Conservation (phyloP, 2,888 invertebrate species). For the Liposcelis brunnea region DNA sequence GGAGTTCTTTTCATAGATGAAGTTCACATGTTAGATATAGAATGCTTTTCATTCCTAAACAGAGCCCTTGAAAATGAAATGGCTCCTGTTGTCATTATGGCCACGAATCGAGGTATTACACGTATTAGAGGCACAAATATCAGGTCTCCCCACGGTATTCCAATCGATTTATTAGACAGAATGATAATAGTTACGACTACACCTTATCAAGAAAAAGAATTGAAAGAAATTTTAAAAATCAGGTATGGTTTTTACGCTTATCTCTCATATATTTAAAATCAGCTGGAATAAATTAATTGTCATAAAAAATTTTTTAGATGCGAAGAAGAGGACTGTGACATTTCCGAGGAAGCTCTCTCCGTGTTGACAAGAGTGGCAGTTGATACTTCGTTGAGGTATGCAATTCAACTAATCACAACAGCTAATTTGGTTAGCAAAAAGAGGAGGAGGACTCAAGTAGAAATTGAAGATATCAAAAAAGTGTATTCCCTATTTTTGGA, state of each 20-base stretch:
- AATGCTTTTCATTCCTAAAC: slow-evolving; percentile 96
- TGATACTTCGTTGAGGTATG: slow-evolving; percentile 87
- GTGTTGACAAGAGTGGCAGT: slow-evolving; percentile 84
- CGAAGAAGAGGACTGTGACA: slow-evolving; percentile 95
- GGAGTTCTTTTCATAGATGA: slow-evolving; percentile 96
- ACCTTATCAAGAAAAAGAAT: slow-evolving; percentile 74
- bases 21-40: slow-evolving; percentile 97
- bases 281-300: neutral
- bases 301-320: slow-evolving; percentile 41
- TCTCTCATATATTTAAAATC: neutral
- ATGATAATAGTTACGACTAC: slow-evolving; percentile 87
- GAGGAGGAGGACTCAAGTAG: slow-evolving; percentile 64
- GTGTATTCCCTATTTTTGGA: slow-evolving; percentile 92
- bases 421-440: slow-evolving; percentile 85
- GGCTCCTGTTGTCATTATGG: slow-evolving; percentile 96
- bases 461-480: slow-evolving; percentile 82
- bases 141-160: slow-evolving; percentile 91
- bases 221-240: slow-evolving; percentile 81
- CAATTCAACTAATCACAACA: slow-evolving; percentile 93
- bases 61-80: slow-evolving; percentile 93
- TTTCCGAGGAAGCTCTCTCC: slow-evolving; percentile 76
- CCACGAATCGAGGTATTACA: slow-evolving; percentile 90
- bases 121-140: slow-evolving; percentile 89
- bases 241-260: slow-evolving; percentile 28
- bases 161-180: slow-evolving; percentile 86